Base-by-base conservation (phyloP, 64 coral and sea anemone genomes). In the Pocillopora verrucosa region DNA sequence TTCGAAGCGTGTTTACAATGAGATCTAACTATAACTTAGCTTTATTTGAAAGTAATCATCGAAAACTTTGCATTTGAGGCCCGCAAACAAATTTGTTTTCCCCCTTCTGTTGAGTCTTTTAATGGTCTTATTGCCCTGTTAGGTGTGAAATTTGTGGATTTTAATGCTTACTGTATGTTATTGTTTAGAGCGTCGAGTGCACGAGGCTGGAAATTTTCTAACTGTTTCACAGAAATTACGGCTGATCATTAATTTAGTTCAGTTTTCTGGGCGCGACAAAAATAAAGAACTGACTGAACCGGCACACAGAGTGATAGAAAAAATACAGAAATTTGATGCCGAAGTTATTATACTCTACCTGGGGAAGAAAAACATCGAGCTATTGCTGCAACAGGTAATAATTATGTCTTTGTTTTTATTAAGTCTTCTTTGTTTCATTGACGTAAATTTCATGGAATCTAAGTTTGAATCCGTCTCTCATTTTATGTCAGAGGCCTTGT, bases 311-410 rank as follows among this genome's bases (percentile, higher is more conserved):
- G 20, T 25, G n/a, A 57, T 19, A 13, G 77, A 80, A 9, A 11
- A 80, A 26, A 25, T 80, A n/a, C 19, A 11, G 60, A 59, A 26
- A 10, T 11, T 80, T 80, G 16, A 25, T 10, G 15, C 77, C 12
- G 56, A 80, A 59, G 77, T 80, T 60, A 80, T 80, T 80, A n/a
- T 80, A 13, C 77, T 80, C 16, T 80, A 60, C n/a, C 30, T 58
- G 19, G 60, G 0, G 1, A 22, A 81, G 17, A 30, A 63, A 81
- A 81, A 81, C 11, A 62, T 63, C 3, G 57, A 63, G 36, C 22
- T 81, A 11, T 12, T 81, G 1, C 13, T 81, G 24, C 58, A 60
- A 61, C 59, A 81, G 73, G 73, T 75, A 35, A 75, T 4, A 15
- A 15, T 63, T 63, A 63, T 1, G 12, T 63, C 16, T 63, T 51